phyloP scores from a whole-genome alignment of 2,888 invertebrate species.

The Brachynemurus nebulosus region DNA sequence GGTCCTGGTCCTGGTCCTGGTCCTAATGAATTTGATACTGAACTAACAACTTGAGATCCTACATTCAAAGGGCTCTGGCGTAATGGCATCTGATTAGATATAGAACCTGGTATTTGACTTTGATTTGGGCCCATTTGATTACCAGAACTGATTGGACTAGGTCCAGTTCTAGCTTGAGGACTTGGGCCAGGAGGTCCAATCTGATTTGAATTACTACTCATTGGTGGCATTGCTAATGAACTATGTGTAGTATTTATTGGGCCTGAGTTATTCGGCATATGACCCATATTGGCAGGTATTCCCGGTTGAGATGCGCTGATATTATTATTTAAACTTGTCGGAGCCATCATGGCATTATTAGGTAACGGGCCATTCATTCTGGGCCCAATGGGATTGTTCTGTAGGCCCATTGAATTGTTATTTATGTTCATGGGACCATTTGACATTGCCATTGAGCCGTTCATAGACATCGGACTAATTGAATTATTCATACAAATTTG shows the following conservation, averaged over 20 bases:
- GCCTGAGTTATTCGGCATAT: conserved; percentile 22
- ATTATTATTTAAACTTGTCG: conserved; percentile 15
- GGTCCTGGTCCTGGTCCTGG: neutral
- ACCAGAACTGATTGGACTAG: conserved; percentile 4
- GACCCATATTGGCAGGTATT: conserved; percentile 22
- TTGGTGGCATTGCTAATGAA: conserved; percentile 2
- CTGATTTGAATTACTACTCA: neutral
- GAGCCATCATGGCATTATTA: conserved; percentile 24
- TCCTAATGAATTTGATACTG: conserved; percentile 3
- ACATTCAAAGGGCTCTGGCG: conserved; percentile 5
- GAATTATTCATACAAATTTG: neutral
- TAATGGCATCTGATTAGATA: conserved; percentile 6
- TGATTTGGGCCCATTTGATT: conserved; percentile 9
- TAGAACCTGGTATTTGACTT: neutral
- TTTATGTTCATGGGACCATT: conserved; percentile 22
- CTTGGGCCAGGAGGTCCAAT: neutral
- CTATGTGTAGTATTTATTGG: conserved; percentile 22
- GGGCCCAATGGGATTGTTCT: conserved; percentile 20
- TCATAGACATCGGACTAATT: conserved; percentile 10
- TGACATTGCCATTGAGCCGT: conserved; percentile 17
- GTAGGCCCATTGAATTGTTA: conserved; percentile 24
- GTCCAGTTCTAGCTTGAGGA: conserved; percentile 2
- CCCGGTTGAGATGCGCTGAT: conserved; percentile 10
- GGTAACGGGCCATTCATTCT: conserved; percentile 22
- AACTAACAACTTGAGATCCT: conserved; percentile 1